phyloP scores from a whole-genome alignment of 2,113 vertebrate genomes.

The Ia io region DNA sequence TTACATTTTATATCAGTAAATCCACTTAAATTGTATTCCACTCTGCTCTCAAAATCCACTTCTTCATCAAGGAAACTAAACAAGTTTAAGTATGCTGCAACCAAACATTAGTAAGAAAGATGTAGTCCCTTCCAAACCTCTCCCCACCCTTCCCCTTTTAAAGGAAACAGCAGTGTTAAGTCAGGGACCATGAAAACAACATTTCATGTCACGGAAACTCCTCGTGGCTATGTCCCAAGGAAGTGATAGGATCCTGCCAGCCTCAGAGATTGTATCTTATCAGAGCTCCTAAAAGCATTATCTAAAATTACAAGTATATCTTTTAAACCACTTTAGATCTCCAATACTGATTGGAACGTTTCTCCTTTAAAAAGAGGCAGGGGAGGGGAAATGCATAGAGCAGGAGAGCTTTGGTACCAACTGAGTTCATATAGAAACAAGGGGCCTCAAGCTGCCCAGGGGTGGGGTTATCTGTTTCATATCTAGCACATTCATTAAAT shows the following conservation, averaged over 20 bases:
- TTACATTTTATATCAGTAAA: background rate
- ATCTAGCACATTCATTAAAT: background rate
- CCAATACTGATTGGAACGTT: slow-evolving; percentile 39
- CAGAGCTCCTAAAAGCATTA: slow-evolving; percentile 56
- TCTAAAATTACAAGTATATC: slow-evolving; percentile 58
- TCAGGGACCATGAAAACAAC: slow-evolving; percentile 8
- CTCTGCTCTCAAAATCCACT: background rate
- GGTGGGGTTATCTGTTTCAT: background rate
- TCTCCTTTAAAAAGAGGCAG: slow-evolving; percentile 19
- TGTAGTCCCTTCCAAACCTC: background rate
- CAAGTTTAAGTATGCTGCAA: background rate
- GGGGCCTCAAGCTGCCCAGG: background rate
- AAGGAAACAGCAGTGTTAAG: background rate
- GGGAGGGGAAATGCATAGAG: background rate
- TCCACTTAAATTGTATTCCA: background rate
- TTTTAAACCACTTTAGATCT: slow-evolving; percentile 67
- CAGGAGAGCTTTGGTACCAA: background rate
- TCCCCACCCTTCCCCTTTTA: background rate
- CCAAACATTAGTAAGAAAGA: background rate
- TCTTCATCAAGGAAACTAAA: slow-evolving; percentile 1
- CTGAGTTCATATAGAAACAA: background rate
- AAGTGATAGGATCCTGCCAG: background rate
- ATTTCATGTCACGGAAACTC: background rate
- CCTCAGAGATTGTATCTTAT: slow-evolving; percentile 51
- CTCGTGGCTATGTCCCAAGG: background rate